phyloP scores from a whole-genome alignment of 2,113 vertebrate genomes.

The Regulus satrapa region DNA sequence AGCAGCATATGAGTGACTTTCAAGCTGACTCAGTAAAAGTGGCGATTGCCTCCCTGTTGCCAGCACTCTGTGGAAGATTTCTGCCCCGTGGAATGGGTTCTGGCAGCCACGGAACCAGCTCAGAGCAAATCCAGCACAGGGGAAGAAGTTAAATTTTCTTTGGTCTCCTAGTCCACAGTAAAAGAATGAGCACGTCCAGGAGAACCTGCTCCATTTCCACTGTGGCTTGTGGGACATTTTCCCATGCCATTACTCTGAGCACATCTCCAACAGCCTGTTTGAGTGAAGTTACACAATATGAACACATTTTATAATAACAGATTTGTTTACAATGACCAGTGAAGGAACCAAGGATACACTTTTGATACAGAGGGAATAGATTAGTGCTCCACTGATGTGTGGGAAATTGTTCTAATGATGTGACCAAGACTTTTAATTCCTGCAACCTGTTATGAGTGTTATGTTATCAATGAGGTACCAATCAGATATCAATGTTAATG shows the following conservation, averaged over 20 bases:
- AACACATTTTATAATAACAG: not conserved
- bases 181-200: not conserved
- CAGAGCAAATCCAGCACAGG: not conserved
- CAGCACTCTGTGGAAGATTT: not conserved
- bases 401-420: not conserved
- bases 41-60: not conserved
- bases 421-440: not conserved
- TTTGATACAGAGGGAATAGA: not conserved
- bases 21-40: accelerated
- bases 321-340: not conserved
- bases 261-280: not conserved
- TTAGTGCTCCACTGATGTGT: not conserved
- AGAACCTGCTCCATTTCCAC: not conserved
- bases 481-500: not conserved
- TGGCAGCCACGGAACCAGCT: not conserved
- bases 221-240: not conserved
- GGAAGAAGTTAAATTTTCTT: not conserved
- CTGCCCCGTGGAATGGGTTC: not conserved
- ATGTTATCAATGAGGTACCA: not conserved
- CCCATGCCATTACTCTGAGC: not conserved
- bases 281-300: not conserved
- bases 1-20: not conserved
- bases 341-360: not conserved
- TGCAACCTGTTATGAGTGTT: not conserved
- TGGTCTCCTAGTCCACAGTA: not conserved